These are phyloP conservation scores for Paradoxurus hermaphroditus DNA, from an alignment of 2,113 vertebrate genomes.

Conservation along the genomic window DNA sequence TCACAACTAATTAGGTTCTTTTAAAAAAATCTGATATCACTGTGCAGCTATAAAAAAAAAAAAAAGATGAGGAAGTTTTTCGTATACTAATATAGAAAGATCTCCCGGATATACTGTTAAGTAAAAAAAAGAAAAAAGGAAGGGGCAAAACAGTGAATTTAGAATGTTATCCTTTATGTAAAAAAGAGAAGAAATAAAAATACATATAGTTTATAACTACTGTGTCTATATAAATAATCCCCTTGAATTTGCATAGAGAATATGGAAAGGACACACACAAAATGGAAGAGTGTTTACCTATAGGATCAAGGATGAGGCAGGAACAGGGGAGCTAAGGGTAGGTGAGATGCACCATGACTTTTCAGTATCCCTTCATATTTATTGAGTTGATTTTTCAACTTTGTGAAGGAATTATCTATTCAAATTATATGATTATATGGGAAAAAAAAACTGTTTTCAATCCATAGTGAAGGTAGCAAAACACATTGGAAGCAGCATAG, in stretches of 20 bases:
- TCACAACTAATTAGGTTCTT: slow-evolving; percentile 12
- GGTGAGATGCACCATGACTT: neutral
- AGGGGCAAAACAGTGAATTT: neutral
- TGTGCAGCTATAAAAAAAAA: neutral
- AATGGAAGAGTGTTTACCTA: neutral
- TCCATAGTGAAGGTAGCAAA: neutral
- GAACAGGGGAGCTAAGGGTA: neutral
- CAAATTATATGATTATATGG: neutral
- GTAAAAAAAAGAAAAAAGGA: neutral
- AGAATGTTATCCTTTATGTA: neutral
- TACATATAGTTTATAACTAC: neutral
- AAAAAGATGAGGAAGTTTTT: neutral
- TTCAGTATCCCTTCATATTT: neutral
- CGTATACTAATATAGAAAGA: neutral
- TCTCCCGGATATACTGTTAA: neutral
- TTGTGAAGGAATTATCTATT: neutral
- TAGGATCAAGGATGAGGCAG: neutral
- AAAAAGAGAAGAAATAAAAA: neutral
- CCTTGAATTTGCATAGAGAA: neutral
- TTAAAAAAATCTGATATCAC: neutral
- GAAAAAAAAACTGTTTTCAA: neutral
- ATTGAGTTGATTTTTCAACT: neutral
- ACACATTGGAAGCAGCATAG: neutral
- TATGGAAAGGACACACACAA: neutral
- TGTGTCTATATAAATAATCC: neutral